Evolutionary conservation across 2,888 invertebrate species (phyloP), one percentile per base, ranked within the genome.

Genomic region (Pseudeuparius sepicola): DNA sequence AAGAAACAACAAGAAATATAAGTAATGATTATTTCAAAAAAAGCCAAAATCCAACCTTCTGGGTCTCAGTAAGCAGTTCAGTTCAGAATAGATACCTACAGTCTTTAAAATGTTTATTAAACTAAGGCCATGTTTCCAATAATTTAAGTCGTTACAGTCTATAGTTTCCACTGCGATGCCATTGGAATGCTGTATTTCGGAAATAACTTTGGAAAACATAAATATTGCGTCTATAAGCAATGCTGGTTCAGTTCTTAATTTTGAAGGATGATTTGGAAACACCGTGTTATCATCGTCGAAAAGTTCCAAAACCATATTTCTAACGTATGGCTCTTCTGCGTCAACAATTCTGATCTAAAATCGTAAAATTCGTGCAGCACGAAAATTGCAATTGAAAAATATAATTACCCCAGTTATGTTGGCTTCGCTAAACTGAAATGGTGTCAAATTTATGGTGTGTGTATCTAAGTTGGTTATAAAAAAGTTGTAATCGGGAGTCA

Each of bases 171-270:
- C 30, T 25, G 50, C 47, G 6, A 84, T 57, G 51, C 78, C 78
- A 44, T 48, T 47, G 6, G 84, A 58, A 51, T 78, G 78, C 44
- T 75, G n/a, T n/a, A n/a, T n/a, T n/a, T 78, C 78, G 44, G 75
- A 73, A 39, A 90, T 65, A 31, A 83, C 85, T 51, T 74, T 68
- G 3, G 82, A 78, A 56, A 89, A 83, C 49, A 92, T 65, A 42
- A 74, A 70, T n/a, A 92, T 81, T 1, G 87, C 82, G 57, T 94
- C 93, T 56, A 86, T 82, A 49, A 88, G 71, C 41, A 93, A 65
- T 7, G 89, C 90, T 41, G 84, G 73, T 56, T 81, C 78, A 4
- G 82, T 72, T 65, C 73, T 66, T 7, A 60, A 35, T 17, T 51
- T 48, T 47, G 53, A 54, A 5, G 47, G 37, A 14, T 24, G 15